Conservation (phyloP, 2,888 invertebrate genomes). For the Heteropelma amictum region DNA sequence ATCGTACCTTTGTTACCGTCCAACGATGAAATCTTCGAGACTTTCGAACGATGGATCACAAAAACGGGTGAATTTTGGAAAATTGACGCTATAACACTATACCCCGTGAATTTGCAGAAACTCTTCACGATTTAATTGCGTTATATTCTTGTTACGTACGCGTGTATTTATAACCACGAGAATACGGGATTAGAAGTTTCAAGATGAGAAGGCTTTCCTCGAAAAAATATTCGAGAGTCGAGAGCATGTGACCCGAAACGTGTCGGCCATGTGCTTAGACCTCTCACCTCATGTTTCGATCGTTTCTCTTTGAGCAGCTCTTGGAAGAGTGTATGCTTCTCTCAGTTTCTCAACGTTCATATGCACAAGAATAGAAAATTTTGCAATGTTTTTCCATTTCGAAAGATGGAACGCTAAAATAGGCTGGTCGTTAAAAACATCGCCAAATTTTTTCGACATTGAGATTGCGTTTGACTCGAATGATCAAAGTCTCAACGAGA, state of each 20-base stretch:
- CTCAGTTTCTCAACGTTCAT: constrained; percentile 19
- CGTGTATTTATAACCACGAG: constrained; percentile 33
- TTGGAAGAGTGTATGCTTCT: constrained; percentile 45
- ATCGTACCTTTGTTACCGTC: too few relatives aligned
- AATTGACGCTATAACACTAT: too few relatives aligned
- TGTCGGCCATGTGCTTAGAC: constrained; percentile 57
- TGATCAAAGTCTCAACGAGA: too few relatives aligned
- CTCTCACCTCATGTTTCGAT: not conserved
- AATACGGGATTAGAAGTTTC: constrained; percentile 46
- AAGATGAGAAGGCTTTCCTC: constrained; percentile 48
- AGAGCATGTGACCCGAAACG: constrained; percentile 47
- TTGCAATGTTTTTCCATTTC: not conserved
- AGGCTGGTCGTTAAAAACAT: not conserved
- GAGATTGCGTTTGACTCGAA: too few relatives aligned
- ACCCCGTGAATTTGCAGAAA: too few relatives aligned
- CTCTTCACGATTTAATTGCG: constrained; percentile 16
- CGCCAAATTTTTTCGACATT: not conserved
- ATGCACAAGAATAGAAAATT: constrained; percentile 39
- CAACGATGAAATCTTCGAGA: too few relatives aligned
- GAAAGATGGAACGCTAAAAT: not conserved
- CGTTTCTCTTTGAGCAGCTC: constrained; percentile 34
- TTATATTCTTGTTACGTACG: not conserved
- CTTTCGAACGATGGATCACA: too few relatives aligned
- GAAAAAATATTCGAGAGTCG: constrained; percentile 48
- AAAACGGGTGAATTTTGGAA: too few relatives aligned